Evolutionary conservation across 2,797 vertebrate species (phyloP).

Genomic region (Typhlichthys eigenmanni): DNA sequence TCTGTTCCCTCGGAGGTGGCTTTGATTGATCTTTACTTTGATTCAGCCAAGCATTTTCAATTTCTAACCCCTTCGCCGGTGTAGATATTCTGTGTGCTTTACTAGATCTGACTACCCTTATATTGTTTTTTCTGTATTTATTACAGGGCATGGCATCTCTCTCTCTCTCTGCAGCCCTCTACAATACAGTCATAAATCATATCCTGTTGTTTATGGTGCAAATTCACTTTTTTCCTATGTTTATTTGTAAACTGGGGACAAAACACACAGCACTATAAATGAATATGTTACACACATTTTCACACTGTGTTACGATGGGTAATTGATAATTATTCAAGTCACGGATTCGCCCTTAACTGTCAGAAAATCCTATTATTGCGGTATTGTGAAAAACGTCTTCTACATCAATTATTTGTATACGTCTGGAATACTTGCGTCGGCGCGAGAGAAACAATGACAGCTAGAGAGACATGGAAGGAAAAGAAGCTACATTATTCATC

Average conservation of each 20-base stretch:
- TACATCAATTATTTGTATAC: neutral
- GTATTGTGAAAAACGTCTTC: neutral
- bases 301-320: too few species aligned
- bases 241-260: too few species aligned
- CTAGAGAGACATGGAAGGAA: slow-evolving; percentile 18
- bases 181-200: neutral
- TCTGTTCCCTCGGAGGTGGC: slow-evolving; percentile 7
- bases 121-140: neutral
- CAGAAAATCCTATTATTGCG: neutral
- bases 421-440: neutral
- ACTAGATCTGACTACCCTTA: slow-evolving; percentile 1
- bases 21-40: neutral
- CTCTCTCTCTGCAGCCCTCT: neutral
- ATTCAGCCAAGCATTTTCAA: neutral
- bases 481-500: slow-evolving; percentile 57
- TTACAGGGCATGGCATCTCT: neutral
- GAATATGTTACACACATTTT: too few species aligned
- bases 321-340: neutral
- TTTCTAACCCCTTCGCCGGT: neutral
- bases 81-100: neutral
- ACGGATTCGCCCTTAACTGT: neutral
- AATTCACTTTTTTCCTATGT: neutral
- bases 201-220: neutral
- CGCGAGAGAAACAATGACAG: slow-evolving; percentile 1
- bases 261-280: too few species aligned